Conservation (phyloP, 2,113 vertebrate species). For the Hoplias malabaricus region DNA sequence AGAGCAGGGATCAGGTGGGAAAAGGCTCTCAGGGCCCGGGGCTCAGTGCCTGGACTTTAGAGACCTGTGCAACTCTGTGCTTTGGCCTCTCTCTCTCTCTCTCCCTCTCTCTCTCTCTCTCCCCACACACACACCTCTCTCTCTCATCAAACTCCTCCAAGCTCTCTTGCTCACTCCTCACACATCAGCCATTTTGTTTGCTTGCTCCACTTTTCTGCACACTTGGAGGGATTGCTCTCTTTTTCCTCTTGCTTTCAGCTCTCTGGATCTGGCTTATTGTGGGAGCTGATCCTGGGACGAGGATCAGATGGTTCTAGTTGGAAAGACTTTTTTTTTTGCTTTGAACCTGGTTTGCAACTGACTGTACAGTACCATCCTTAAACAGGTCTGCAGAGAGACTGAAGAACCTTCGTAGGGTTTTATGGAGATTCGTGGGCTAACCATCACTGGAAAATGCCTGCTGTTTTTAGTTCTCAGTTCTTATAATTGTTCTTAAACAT, state of each 20-base stretch:
- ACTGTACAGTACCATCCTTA: conserved; percentile 68
- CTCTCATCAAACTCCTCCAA: conserved; percentile 32
- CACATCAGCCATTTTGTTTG: conserved; percentile 61
- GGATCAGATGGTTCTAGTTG: conserved; percentile 73
- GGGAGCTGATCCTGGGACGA: conserved; percentile 67
- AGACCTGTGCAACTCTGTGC: conserved; percentile 49
- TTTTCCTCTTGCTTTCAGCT: conserved; percentile 39
- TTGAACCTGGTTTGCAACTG: conserved; percentile 67
- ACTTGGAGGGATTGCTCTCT: conserved; percentile 54
- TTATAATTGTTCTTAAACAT: no score
- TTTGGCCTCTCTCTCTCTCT: conserved; percentile 41
- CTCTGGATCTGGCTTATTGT: conserved; percentile 68
- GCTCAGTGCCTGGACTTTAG: conserved; percentile 1
- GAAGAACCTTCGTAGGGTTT: conserved; percentile 48
- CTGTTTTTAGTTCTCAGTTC: no score
- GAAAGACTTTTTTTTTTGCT: conserved; percentile 61
- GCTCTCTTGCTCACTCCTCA: conserved; percentile 48
- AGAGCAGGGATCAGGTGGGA: conserved; percentile 62
- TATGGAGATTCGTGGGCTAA: no score
- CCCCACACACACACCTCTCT: no score
- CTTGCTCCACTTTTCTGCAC: conserved; percentile 59
- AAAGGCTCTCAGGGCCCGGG: conserved; percentile 59
- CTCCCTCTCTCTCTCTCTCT: no score
- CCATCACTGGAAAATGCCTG: no score
- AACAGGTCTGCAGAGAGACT: conserved; percentile 47